A percentile compares a stretch with the other conserved stretches of the same genome.
These are phyloP conservation scores for Mormoops blainvillei DNA, from an alignment of 2,113 vertebrate genomes.

Conservation along the genomic window DNA sequence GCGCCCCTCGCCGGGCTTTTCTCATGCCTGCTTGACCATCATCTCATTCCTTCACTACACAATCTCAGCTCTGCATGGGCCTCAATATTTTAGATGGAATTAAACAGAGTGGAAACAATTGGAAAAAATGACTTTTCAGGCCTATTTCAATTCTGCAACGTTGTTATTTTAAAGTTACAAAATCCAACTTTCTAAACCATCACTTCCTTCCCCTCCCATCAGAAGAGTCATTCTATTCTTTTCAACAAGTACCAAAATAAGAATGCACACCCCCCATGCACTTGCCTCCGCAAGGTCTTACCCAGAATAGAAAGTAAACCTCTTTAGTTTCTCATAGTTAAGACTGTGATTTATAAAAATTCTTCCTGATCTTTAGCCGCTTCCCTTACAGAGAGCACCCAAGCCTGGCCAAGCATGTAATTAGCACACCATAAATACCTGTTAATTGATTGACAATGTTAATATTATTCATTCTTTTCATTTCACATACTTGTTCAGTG, in stretches of 20 bases:
- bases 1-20: not conserved
- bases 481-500: constrained; percentile 40
- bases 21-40: not conserved
- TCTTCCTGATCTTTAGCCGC: not conserved
- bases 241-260: not conserved
- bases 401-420: not conserved
- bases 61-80: not conserved
- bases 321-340: constrained; percentile 9
- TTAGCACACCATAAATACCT: constrained; percentile 32
- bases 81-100: not conserved
- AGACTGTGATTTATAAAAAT: not conserved
- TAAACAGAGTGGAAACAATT: not conserved
- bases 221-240: not conserved
- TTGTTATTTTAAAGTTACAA: not conserved
- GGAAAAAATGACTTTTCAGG: not conserved
- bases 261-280: not conserved
- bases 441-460: constrained; percentile 34
- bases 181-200: not conserved
- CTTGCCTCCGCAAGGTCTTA: not conserved
- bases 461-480: constrained; percentile 33
- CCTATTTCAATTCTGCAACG: not conserved
- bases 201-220: not conserved
- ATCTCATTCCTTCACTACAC: not conserved
- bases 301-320: not conserved
- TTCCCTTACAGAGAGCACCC: not conserved